Percentiles rank a stretch among this genome's conserved stretches.
Evolutionary conservation across 1,140 invertebrate species (phyloP).

Genomic region (Scylla paramamosain): DNA sequence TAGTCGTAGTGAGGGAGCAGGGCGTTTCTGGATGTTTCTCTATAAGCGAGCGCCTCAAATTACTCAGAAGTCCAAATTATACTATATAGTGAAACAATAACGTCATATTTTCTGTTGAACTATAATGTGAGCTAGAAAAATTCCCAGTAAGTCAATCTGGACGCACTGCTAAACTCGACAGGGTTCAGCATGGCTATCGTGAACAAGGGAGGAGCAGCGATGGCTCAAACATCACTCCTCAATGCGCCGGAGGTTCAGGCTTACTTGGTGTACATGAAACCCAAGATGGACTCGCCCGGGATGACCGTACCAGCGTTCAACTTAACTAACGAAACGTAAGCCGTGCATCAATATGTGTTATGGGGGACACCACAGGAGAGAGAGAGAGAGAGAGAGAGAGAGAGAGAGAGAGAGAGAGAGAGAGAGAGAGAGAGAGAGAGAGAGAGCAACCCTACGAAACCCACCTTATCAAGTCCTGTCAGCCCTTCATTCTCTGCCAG

Average conservation of each 20-base stretch:
- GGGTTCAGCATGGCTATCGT: background rate
- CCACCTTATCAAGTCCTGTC: background rate
- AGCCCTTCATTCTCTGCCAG: background rate
- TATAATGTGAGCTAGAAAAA: too few species aligned
- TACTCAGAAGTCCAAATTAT: too few species aligned
- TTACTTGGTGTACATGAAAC: background rate
- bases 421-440: too few species aligned
- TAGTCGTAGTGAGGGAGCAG: too few species aligned
- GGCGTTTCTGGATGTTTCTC: too few species aligned
- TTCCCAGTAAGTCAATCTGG: too few species aligned
- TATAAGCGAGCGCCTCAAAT: too few species aligned
- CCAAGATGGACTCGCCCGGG: background rate
- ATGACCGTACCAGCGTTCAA: background rate
- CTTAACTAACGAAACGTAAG: background rate
- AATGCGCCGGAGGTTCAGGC: slow-evolving; percentile 29
- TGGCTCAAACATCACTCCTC: background rate
- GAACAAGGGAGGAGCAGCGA: background rate
- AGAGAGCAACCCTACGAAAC: background rate
- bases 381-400: too few species aligned
- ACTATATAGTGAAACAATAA: background rate
- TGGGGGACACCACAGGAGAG: too few species aligned
- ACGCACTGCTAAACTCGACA: background rate
- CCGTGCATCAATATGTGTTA: background rate
- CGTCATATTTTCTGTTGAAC: background rate
- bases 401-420: too few species aligned